Base-by-base conservation (phyloP, 2,113 vertebrate genomes). In the Peromyscus polionotus region DNA sequence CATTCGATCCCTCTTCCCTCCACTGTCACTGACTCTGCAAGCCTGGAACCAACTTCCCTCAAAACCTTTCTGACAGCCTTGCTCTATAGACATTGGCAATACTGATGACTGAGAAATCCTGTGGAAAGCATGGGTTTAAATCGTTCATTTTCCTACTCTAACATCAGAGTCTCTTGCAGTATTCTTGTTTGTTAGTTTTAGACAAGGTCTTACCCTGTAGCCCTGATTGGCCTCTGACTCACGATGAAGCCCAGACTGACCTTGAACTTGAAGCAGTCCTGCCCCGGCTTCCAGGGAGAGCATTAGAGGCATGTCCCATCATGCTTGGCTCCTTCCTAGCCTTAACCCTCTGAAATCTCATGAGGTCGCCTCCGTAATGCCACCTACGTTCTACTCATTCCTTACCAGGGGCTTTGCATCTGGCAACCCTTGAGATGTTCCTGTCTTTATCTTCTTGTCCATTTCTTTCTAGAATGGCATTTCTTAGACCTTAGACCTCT, bases 361-460 rank as follows among this genome's bases (percentile, higher is more conserved):
- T n/a, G 14, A 48, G 59, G 3, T 76, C 72, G 20, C 54, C 67
- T 65, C 63, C n/a, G 45, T 19, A 61, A 28, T 70, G 70, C 80
- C 26, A 19, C n/a, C 63, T 72, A 79, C 86, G 45, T 86, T 87
- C 31, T 86, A 51, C 54, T 85, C 59, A 45, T n/a, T 51, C 59
- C 31, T 91, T 61, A 51, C 48, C 48, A 84, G 26, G 51, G 76
- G 68, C 13, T 67, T n/a, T 48, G 67, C 36, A 57, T 75, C n/a
- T 68, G 76, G 67, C 6, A 63, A 33, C 28, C 86, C 26, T 86
- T 91, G 61, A 72, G 51, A 36, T 57, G 45, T 54, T 54, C 28
- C 14, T 79, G 76, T 45, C 39, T 93, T 54, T 39, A 75, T 85
- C 59, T 95, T 95, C 48, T 70, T 63, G 85, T 79, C 59, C 7